phyloP scores from a whole-genome alignment of 2,797 vertebrate genomes.

The Cercopithecus hamlyni region DNA sequence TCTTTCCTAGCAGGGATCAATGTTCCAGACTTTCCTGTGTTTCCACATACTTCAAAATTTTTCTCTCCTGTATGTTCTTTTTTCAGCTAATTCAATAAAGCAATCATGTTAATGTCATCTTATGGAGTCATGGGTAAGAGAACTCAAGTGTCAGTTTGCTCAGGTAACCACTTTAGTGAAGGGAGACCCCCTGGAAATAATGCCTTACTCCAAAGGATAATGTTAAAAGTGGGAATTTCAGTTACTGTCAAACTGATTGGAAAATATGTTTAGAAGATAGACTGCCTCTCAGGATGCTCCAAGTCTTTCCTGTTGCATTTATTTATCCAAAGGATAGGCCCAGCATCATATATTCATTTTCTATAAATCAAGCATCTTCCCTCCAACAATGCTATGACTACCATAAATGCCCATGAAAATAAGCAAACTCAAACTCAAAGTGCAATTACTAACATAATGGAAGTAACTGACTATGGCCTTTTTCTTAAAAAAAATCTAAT shows the following conservation, averaged over 20 bases:
- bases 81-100: slow-evolving; percentile 19
- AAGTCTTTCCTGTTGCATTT: not conserved
- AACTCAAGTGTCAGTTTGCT: not conserved
- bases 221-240: not conserved
- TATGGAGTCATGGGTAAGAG: not conserved
- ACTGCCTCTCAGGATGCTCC: not conserved
- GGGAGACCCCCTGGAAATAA: not conserved
- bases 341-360: not conserved
- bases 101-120: not conserved
- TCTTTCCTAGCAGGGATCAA: not conserved
- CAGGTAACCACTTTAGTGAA: not conserved
- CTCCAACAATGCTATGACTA: not conserved
- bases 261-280: not conserved
- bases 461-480: not conserved
- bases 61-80: not conserved
- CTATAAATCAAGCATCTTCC: not conserved
- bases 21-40: not conserved
- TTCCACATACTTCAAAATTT: not conserved
- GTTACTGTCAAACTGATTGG: not conserved
- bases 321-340: not conserved
- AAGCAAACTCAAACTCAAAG: not conserved
- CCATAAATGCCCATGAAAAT: not conserved
- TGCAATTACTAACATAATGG: not conserved
- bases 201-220: not conserved
- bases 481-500: not conserved